These are phyloP conservation scores for Actinopyga echinites DNA, from an alignment of 53 echinoderm and acorn worm species.

Conservation along the genomic window DNA sequence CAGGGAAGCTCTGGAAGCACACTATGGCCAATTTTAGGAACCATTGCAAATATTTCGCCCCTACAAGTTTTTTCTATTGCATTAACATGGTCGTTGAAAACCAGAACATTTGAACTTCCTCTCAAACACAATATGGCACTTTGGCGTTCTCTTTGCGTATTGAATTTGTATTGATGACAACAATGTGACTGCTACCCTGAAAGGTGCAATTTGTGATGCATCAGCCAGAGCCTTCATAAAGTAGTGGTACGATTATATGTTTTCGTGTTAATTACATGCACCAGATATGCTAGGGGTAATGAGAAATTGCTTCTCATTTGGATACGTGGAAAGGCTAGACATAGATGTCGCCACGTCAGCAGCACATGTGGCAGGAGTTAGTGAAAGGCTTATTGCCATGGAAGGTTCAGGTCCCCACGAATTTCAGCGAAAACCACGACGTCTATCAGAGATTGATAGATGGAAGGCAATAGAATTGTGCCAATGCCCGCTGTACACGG, in stretches of 20 bases:
- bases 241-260: conserved; percentile 55
- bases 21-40: conserved; percentile 56
- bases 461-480: conserved; percentile 74
- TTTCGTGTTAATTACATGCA: conserved; percentile 65
- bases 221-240: conserved; percentile 63
- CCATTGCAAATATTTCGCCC: conserved; percentile 52
- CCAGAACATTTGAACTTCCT: conserved; percentile 49
- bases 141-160: conserved; percentile 24
- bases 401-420: conserved; percentile 51
- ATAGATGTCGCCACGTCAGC: background rate
- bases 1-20: conserved; percentile 32
- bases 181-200: conserved; percentile 23
- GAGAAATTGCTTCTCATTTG: conserved; percentile 63
- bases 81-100: conserved; percentile 61
- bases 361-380: conserved; percentile 38
- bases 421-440: too few species aligned
- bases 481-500: conserved; percentile 70
- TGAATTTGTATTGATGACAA: conserved; percentile 53
- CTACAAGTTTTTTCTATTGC: conserved; percentile 58
- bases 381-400: conserved; percentile 45
- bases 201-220: conserved; percentile 59
- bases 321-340: conserved; percentile 62
- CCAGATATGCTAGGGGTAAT: conserved; percentile 58
- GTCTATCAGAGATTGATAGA: conserved; percentile 60
- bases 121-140: conserved; percentile 46